Evolutionary conservation across 2,797 vertebrate species (phyloP).

Genomic region (Epinephelus coioides): DNA sequence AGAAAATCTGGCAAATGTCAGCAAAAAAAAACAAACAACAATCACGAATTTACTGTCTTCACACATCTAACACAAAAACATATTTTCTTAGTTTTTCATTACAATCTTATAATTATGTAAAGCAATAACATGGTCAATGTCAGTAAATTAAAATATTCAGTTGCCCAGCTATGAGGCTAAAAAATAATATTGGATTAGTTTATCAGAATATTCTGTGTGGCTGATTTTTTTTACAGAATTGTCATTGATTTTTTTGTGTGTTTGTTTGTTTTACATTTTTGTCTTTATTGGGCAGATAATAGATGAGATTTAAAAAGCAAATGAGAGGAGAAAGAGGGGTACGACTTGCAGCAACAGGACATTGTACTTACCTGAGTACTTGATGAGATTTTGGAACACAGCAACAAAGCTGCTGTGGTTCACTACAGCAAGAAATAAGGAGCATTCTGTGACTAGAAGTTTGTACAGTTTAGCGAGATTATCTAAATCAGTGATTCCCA

Average conservation of each 20-base stretch:
- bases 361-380: too few species aligned
- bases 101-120: too few species aligned
- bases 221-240: not conserved
- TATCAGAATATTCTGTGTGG: not conserved
- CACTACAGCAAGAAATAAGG: not conserved
- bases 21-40: too few species aligned
- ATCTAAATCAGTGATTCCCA: not conserved
- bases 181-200: not conserved
- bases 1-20: too few species aligned
- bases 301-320: not conserved
- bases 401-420: not conserved
- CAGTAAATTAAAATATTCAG: not conserved
- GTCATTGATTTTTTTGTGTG: too few species aligned
- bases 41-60: too few species aligned
- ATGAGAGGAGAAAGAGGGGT: not conserved
- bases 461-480: not conserved
- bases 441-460: not conserved
- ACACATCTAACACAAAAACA: too few species aligned
- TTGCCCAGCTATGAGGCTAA: not conserved
- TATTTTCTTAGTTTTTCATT: too few species aligned
- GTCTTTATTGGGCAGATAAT: not conserved
- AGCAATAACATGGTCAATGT: too few species aligned
- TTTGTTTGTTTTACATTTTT: not conserved
- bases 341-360: too few species aligned
- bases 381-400: not conserved